Evolutionary conservation across 2,888 invertebrate species (phyloP).

Genomic region (Orchesellides sinensis): DNA sequence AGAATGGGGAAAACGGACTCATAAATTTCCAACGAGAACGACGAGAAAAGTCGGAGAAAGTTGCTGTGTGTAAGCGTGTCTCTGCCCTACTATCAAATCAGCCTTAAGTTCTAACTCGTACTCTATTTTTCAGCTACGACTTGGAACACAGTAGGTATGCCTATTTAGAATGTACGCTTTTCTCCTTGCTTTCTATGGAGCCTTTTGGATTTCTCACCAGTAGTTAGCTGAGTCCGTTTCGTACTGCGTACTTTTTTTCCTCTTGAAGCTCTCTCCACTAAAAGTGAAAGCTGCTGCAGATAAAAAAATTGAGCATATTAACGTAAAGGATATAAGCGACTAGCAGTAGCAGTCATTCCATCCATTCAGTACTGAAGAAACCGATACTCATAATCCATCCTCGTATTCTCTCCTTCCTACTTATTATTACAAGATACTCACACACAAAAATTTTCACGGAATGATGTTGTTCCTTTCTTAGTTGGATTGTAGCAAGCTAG

Average conservation of each 20-base stretch:
- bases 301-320: background rate
- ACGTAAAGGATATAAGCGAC: background rate
- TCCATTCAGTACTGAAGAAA: conserved; percentile 4
- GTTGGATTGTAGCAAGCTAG: conserved; percentile 56
- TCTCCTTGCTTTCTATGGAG: conserved; percentile 23
- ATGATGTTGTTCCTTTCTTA: conserved; percentile 27
- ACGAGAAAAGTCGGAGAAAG: conserved; percentile 34
- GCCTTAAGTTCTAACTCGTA: background rate
- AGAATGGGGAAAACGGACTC: conserved; percentile 22
- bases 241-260: conserved; percentile 48
- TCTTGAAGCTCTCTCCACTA: conserved; percentile 31
- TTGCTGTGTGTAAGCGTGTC: background rate
- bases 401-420: conserved; percentile 23
- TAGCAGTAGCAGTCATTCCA: background rate
- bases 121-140: background rate
- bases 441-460: background rate
- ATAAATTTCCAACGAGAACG: conserved; percentile 33
- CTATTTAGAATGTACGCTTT: background rate
- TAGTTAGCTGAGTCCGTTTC: conserved; percentile 27
- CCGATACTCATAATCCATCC: conserved; percentile 13
- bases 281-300: conserved; percentile 1
- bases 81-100: background rate
- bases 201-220: conserved; percentile 27
- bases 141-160: background rate
- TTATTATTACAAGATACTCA: background rate